Percentiles rank a stretch among this genome's conserved stretches.
Evolutionary conservation across 2,113 vertebrate genomes (phyloP).

Genomic region (Scophthalmus maximus): DNA sequence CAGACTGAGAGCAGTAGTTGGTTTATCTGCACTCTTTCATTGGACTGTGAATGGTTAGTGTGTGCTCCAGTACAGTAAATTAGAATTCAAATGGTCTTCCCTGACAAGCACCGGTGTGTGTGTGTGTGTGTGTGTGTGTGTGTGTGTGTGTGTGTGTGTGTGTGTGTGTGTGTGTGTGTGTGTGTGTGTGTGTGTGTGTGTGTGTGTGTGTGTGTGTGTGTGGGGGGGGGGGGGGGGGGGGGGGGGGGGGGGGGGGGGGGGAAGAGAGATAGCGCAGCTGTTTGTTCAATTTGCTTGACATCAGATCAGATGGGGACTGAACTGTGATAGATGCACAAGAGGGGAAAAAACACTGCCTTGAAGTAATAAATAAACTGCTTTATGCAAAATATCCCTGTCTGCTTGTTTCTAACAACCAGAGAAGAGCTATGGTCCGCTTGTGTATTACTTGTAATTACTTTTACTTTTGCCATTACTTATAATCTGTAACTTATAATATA

Average conservation of each 20-base stretch:
- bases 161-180: background rate
- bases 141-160: background rate
- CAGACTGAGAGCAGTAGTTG: slow-evolving; percentile 57
- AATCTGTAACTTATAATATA: no score
- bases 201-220: background rate
- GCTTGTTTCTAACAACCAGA: slow-evolving; percentile 10
- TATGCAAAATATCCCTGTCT: slow-evolving; percentile 35
- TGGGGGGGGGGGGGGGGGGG: no score
- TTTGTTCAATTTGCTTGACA: slow-evolving; percentile 74
- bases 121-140: slow-evolving; percentile 1
- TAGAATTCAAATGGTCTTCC: slow-evolving; percentile 62
- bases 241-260: no score
- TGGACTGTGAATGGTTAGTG: slow-evolving; percentile 60
- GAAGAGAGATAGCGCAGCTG: slow-evolving; percentile 64
- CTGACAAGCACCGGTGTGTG: slow-evolving; percentile 45
- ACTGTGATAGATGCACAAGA: slow-evolving; percentile 68
- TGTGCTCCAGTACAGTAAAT: slow-evolving; percentile 50
- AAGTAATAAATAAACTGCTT: slow-evolving; percentile 36
- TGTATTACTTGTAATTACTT: no score
- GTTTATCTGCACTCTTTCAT: slow-evolving; percentile 70
- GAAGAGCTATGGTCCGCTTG: background rate
- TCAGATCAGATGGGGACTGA: slow-evolving; percentile 67
- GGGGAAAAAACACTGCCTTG: slow-evolving; percentile 45
- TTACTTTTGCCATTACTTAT: no score
- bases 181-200: background rate